Evolutionary conservation across 1,140 invertebrate species (phyloP).

Genomic region (Ruditapes philippinarum): DNA sequence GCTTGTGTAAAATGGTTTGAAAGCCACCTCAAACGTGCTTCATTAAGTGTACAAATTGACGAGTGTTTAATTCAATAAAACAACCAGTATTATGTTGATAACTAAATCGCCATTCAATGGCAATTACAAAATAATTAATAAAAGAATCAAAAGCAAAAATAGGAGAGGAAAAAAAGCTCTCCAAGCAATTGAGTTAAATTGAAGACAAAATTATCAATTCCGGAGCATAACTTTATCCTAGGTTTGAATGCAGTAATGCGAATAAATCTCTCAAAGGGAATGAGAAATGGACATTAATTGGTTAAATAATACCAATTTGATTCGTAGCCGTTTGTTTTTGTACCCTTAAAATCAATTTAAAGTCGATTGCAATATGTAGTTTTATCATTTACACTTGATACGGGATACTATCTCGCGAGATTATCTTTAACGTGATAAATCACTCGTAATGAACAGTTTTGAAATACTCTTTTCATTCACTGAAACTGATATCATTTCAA

Average conservation of each 20-base stretch:
- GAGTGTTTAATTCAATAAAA: not conserved
- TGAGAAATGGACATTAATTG: conserved; percentile 20
- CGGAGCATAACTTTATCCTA: not conserved
- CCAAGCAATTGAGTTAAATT: not conserved
- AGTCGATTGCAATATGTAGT: conserved; percentile 21
- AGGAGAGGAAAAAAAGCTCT: not conserved
- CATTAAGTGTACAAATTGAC: not conserved
- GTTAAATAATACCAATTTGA: conserved; percentile 21
- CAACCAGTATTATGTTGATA: not conserved
- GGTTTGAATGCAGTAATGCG: conserved; percentile 18
- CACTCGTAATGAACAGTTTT: conserved; percentile 17
- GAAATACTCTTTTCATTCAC: conserved; percentile 27
- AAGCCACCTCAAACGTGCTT: too few species aligned
- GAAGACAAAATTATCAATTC: not conserved
- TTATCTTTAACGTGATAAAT: conserved; percentile 20
- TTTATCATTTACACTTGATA: conserved; percentile 57
- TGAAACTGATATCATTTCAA: conserved; percentile 61
- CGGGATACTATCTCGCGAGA: conserved; percentile 19
- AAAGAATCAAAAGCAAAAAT: not conserved
- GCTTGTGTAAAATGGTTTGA: too few species aligned
- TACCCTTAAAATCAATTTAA: conserved; percentile 39
- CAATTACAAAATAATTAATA: conserved; percentile 19
- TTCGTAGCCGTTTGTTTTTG: conserved; percentile 1
- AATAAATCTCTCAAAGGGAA: conserved; percentile 20
- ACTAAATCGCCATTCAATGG: not conserved